Evolutionary conservation across 2,888 invertebrate species (phyloP), one percentile per base, ranked within the genome.

Genomic region (Xanthorhoe spadicearia): DNA sequence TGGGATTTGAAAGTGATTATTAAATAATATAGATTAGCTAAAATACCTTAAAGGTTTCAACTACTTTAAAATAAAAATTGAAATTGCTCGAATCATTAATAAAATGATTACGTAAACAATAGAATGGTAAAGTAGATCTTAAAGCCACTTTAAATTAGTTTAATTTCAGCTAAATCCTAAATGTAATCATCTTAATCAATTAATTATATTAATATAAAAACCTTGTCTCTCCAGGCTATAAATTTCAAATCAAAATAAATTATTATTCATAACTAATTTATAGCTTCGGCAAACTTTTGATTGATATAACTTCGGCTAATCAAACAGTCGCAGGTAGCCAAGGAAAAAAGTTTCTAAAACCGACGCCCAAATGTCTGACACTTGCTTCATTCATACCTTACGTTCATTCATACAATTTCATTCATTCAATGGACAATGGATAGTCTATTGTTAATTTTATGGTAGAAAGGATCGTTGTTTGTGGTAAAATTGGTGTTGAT

Each of bases 311-410:
- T 64, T 73, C 69, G 70, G 73, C 66, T 70, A 61, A 70, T 70
- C 69, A 69, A 74, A 73, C 64, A 64, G 58, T 8, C 28, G 68
- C 74, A 74, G 74, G 70, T 74, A 74, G 58, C 64, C 51, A 52
- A 60, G 55, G 50, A 64, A 74, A 71, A 72, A 73, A 70, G 75
- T 66, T 71, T 69, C 59, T 70, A 75, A 75, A 76, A 76, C 72
- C 74, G 81, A 77, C 80, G 82, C 82, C 83, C 68, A 68, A 64
- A 61, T 70, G 83, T 82, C 82, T 83, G 77, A 73, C 68, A 75
- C 71, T 77, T 72, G 65, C 0, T 70, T 73, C 77, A 77, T 82
- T 78, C 78, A 78, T 73, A 23, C 69, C 69, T 66, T 75, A 78
- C 75, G 76, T 77, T 78, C 79, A 80, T 79, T 78, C 76, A 78